phyloP scores from a whole-genome alignment of 2,113 vertebrate species.

The Varanus salvator region DNA sequence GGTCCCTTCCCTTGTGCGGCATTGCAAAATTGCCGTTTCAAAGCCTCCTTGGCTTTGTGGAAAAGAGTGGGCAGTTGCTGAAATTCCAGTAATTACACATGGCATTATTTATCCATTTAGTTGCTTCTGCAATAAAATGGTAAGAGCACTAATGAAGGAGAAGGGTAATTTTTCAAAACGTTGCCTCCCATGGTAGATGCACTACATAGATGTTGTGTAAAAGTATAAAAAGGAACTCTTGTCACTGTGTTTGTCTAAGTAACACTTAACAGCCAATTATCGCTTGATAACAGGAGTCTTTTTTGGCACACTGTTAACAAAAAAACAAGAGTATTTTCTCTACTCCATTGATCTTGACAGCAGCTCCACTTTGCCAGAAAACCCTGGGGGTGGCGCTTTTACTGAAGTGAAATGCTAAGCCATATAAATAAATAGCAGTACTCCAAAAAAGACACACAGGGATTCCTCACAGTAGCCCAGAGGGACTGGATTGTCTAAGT shows the following conservation, averaged over 20 bases:
- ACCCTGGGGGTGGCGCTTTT: constrained; percentile 35
- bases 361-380: constrained; percentile 44
- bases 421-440: constrained; percentile 28
- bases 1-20: not conserved
- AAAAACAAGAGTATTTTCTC: constrained; percentile 22
- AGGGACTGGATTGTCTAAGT: constrained; percentile 13
- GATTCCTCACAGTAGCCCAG: constrained; percentile 25
- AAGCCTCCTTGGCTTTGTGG: not conserved
- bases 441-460: constrained; percentile 26
- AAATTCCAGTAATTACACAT: accelerated
- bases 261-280: constrained; percentile 54
- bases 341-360: constrained; percentile 19
- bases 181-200: constrained; percentile 40
- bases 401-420: constrained; percentile 52
- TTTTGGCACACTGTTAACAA: constrained; percentile 36
- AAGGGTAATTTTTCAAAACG: not conserved
- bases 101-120: not conserved
- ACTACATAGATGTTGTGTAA: constrained; percentile 21
- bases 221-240: constrained; percentile 32
- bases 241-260: constrained; percentile 31
- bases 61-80: constrained; percentile 1
- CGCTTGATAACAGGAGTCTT: constrained; percentile 8
- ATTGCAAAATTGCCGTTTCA: not conserved
- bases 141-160: not conserved
- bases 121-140: constrained; percentile 24